Conservation (phyloP, 30 jellyfish, hydroid and myxozoan species). For the Pelagia noctiluca region DNA sequence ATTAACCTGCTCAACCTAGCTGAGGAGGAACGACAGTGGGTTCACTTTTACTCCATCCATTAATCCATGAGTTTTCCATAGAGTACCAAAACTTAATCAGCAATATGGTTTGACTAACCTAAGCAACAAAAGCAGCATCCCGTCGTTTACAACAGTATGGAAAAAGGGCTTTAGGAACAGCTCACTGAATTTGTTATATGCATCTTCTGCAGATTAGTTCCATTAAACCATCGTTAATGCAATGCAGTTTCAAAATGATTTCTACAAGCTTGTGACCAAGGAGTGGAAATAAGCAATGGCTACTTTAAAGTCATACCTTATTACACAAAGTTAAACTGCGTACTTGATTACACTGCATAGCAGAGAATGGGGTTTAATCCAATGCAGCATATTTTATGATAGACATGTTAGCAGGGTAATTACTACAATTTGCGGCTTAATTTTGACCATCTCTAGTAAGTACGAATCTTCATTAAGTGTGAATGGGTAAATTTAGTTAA, state of each 20-base stretch:
- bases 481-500: too few relatives aligned
- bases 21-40: background rate
- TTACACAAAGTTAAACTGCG: too few relatives aligned
- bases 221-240: background rate
- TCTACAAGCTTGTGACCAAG: too few relatives aligned
- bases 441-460: too few relatives aligned
- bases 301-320: too few relatives aligned
- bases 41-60: background rate
- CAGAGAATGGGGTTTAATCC: too few relatives aligned
- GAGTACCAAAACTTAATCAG: conserved; percentile 1
- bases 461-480: too few relatives aligned
- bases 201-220: background rate
- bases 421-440: too few relatives aligned
- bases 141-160: background rate
- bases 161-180: background rate
- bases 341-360: too few relatives aligned
- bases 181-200: background rate
- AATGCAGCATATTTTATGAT: too few relatives aligned
- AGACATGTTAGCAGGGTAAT: too few relatives aligned
- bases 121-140: background rate
- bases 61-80: background rate
- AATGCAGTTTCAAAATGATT: background rate
- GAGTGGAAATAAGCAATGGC: too few relatives aligned
- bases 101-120: conserved; percentile 3
- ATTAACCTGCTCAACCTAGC: background rate